Base-by-base conservation (phyloP, 2,113 vertebrate genomes). In the Furnarius figulus region DNA sequence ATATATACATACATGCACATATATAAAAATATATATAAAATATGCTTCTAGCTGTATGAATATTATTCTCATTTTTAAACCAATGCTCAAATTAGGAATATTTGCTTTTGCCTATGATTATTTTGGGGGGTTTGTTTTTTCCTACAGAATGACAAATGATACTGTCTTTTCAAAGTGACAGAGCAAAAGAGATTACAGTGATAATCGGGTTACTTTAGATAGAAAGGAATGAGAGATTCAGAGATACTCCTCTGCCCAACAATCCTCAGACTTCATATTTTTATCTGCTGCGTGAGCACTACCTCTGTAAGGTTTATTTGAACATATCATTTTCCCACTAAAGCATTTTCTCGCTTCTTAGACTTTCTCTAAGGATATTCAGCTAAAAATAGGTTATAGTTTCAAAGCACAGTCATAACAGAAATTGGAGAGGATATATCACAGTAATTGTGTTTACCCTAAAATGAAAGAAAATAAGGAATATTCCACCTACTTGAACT, bases 201-300 rank as follows among this genome's bases (percentile, higher is more conserved):
- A 91, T 94, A 97, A 96, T 96, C 89, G 70, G 85, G 95, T 96
- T 97, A 96, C 85, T 61, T 95, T 42, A 65, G 81, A 73, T 53
- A 95, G 87, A 87, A 95, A 82, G 80, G 89, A 85, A 87, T 15
- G 47, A 93, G 62, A 91, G 49, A 94, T 91, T 90, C 76, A 47
- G 59, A 95, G 73, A 61, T 87, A 88, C 79, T 95, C 89, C 58
- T 62, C 88, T 76, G 52, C 85, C 58, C 88, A 97, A 85, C 91
- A 94, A 86, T 85, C 65, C 58, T 83, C 68, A 93, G 87, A 86
- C 94, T 96, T 95, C 93, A 94, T 89, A 94, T 94, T 94, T 95
- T 94, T 91, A 94, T 95, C 82, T 90, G 75, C 89, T 81, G 67
- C 74, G 77, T 77, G 81, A 92, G 67, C 67, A 83, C 87, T 91